Conservation (phyloP, 2,888 invertebrate species). For the Helleia helle region DNA sequence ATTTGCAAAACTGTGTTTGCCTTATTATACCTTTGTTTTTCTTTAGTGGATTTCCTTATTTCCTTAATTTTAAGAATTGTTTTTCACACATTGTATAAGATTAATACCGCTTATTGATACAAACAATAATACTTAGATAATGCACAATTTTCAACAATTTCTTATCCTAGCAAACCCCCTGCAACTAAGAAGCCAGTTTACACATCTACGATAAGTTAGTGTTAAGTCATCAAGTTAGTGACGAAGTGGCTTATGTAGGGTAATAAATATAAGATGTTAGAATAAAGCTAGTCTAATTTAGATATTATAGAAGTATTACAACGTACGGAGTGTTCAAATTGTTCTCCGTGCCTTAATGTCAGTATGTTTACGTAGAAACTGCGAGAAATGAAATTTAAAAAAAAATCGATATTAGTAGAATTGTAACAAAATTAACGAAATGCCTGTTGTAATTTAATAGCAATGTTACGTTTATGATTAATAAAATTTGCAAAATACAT, state of each 20-base stretch:
- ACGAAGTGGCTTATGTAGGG: slow-evolving; percentile 9
- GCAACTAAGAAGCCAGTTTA: slow-evolving; percentile 2
- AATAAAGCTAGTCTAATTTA: slow-evolving; percentile 8
- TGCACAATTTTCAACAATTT: slow-evolving; percentile 4
- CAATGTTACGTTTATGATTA: slow-evolving; percentile 8
- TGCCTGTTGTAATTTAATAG: slow-evolving; percentile 9
- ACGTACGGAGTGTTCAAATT: slow-evolving; percentile 8
- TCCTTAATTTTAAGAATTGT: slow-evolving; percentile 8
- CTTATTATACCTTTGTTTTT: slow-evolving; percentile 58
- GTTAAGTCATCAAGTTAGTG: slow-evolving; percentile 7
- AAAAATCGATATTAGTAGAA: slow-evolving; percentile 7
- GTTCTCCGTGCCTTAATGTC: slow-evolving; percentile 6
- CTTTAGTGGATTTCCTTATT: slow-evolving; percentile 23
- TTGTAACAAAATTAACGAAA: slow-evolving; percentile 9
- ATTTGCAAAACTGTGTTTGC: slow-evolving; percentile 75
- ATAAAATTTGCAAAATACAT: slow-evolving; percentile 7
- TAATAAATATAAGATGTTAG: slow-evolving; percentile 4
- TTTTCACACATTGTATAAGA: not conserved
- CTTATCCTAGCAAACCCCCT: not conserved
- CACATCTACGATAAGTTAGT: slow-evolving; percentile 3
- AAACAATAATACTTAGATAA: too few species aligned
- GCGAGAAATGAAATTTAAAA: slow-evolving; percentile 8
- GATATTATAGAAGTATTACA: not conserved
- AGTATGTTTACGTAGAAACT: slow-evolving; percentile 5
- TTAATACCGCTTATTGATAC: not conserved